Base-by-base conservation (phyloP, 2,888 invertebrate species). In the Acronicta alni region DNA sequence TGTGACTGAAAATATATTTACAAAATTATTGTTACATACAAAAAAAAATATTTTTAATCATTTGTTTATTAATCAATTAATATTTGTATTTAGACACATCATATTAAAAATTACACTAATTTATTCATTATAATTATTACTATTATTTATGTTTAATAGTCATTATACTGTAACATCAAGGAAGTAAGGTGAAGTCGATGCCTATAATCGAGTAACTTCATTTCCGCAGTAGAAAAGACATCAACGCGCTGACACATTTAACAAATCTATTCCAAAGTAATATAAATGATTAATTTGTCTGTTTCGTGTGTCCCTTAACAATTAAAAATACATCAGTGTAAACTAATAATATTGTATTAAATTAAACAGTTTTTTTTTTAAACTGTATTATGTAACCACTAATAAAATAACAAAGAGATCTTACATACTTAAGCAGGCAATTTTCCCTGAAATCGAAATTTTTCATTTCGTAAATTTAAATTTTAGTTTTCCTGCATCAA, bases 1-100 rank as follows among this genome's bases (percentile, higher is more conserved):
- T 95, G 90, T 0, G 95, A 89, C 95, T 95, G 87, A 67, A 91
- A 89, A 54, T 46, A 52, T 60, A 53, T 45, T 35, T 1, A 6
- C 0, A 14, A 4, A 14, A n/a, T 32, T 14, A 4, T n/a, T 14
- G 32, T 32, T 14, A 32, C 12, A 12, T 30, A 12, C 12, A 12
- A 12, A 30, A n/a, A n/a, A n/a, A n/a, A n/a, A n/a, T n/a, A n/a
- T n/a, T n/a, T n/a, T n/a, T n/a, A n/a, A n/a, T n/a, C n/a, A n/a
- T n/a, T n/a, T n/a, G n/a, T n/a, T n/a, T n/a, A n/a, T n/a, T n/a
- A n/a, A n/a, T n/a, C n/a, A n/a, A n/a, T n/a, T n/a, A n/a, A n/a
- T n/a, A n/a, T n/a, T n/a, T n/a, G n/a, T n/a, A n/a, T n/a, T n/a
- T n/a, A n/a, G n/a, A n/a, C n/a, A n/a, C n/a, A n/a, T n/a, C n/a